Base-by-base conservation (phyloP, 2,888 invertebrate species). In the Campoplex capitator region DNA sequence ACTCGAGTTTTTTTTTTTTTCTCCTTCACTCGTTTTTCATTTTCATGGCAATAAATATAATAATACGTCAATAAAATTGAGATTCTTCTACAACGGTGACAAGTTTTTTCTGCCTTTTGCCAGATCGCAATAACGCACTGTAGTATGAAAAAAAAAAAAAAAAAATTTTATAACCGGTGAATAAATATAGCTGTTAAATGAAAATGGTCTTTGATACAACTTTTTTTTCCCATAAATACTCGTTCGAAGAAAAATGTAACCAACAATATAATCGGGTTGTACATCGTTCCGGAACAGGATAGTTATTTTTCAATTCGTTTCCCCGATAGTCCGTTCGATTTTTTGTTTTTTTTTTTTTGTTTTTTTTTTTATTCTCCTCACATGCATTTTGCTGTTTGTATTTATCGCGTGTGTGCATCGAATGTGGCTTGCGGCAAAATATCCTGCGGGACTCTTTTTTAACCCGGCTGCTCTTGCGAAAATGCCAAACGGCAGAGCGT, bases 261-360 rank as follows among this genome's bases (percentile, higher is more conserved):
- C 32, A 3, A 42, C 23, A 3, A 13, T 42, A 68, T 68, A 68
- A 42, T 42, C 16, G 42, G n/a, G 68, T 13, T 65, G 11, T 13
- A 18, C 45, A n/a, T 18, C 48, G 76, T 71, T 76, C 45, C 38
- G 51, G n/a, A 42, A 45, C 13, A 74, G 28, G 32, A 23, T 62
- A 73, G 56, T 85, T 82, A 85, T 85, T 85, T 85, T 85, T 85
- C 81, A 82, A 85, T 82, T 74, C 56, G 38, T 51, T 65, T 51
- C 38, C 56, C 56, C 56, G 35, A 48, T 75, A 48, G 3, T 56
- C 35, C 32, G 23, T 48, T 45, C 13, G 45, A 32, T 76, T 58
- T 85, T 70, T 68, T 23, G 23, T 23, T 23, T 23, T 23, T 23
- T 23, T 23, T 23, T 23, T 23, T 23, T 23, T 23, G 0, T 23